Base-by-base conservation (phyloP, 23 tunicate genomes). In the Ciona savignyi region DNA sequence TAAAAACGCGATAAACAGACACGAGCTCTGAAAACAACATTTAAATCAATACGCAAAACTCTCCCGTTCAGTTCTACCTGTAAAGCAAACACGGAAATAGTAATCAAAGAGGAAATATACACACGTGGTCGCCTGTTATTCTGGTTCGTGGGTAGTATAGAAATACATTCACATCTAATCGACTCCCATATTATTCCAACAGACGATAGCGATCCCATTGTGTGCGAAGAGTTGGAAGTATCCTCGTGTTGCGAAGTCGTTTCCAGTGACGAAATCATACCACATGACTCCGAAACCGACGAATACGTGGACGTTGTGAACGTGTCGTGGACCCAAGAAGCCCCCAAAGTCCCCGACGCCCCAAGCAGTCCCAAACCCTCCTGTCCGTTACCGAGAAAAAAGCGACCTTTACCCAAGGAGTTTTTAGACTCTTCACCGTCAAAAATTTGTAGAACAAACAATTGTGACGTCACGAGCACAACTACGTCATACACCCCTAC, bases 351-450 rank as follows among this genome's bases (percentile, higher is more conserved):
- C 9, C 56, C 9, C 56, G 56, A 42, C 11, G 56, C 15, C 56
- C 56, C 9, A 42, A 15, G 15, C 56, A 42, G 11, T 42, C 15
- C 56, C 30, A 24, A 23, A 30, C 34, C 68, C 3, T 61, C 78
- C 15, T 87, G 94, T 63, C 84, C 96, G 0, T 72, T 88, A 27
- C 96, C 96, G 33, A 85, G 77, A 31, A 88, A 88, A 65, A 88
- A 88, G 72, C 84, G 96, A 25, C 96, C 96, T 51, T 35, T 88
- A n/a, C 96, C 96, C 24, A 77, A 67, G 67, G 96, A 88, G 63
- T 88, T 72, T 73, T 60, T 82, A 1, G 76, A 64, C 20, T 34
- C 67, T 33, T 15, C 65, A 32, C 66, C 77, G 0, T 48, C 77
- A 6, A 68, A 78, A 9, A 78, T 22, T 25, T 20, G 35, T 35